Conservation (phyloP, 2,113 vertebrate genomes). For the Phylloscopus whistleri region DNA sequence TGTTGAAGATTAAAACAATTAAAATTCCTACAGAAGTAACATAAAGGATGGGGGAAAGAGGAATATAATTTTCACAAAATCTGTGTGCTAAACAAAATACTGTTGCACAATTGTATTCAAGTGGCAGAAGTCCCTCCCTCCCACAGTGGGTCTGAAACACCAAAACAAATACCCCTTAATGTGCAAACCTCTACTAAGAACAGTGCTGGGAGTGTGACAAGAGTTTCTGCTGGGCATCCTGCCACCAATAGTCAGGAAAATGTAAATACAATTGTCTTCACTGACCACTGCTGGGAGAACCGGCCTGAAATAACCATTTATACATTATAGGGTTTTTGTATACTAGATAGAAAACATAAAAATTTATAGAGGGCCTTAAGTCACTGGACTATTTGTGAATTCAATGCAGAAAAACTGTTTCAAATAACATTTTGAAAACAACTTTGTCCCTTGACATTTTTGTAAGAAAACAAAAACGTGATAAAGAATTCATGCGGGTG, state of each 20-base stretch:
- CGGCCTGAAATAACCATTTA: background rate
- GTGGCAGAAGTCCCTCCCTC: background rate
- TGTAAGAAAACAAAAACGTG: background rate
- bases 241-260: slow-evolving; percentile 40
- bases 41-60: background rate
- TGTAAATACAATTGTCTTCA: slow-evolving; percentile 4
- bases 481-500: background rate
- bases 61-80: background rate
- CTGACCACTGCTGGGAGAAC: background rate
- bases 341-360: background rate
- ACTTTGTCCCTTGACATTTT: background rate
- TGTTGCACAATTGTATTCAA: background rate
- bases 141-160: background rate
- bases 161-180: background rate
- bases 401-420: background rate
- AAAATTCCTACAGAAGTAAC: background rate
- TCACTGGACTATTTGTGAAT: background rate
- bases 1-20: background rate
- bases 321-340: background rate
- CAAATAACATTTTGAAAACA: background rate
- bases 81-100: background rate
- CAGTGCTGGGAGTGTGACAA: background rate
- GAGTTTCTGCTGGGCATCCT: slow-evolving; percentile 7
- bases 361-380: background rate
- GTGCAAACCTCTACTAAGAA: background rate